Percentiles rank a stretch among this genome's conserved stretches.
Evolutionary conservation across 2,113 vertebrate species (phyloP).

Genomic region (Thomomys bottae): DNA sequence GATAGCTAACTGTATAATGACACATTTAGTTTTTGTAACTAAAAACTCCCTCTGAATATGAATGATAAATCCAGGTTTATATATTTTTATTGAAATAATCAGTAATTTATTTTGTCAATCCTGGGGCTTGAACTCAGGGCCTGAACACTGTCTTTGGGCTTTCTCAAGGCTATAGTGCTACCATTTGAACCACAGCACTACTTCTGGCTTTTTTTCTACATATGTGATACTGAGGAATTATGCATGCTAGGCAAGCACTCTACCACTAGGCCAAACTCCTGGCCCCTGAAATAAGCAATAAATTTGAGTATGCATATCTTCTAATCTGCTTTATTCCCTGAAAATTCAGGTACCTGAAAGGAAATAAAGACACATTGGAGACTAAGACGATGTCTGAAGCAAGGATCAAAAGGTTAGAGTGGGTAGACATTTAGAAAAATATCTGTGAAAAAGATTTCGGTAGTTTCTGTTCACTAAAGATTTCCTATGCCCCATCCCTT

Average conservation of each 20-base stretch:
- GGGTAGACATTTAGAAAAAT: neutral
- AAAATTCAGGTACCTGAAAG: conserved; percentile 6
- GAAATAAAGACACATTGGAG: neutral
- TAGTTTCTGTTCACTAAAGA: neutral
- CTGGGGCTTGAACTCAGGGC: too few relatives aligned
- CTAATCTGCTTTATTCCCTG: neutral
- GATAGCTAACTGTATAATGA: neutral
- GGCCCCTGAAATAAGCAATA: too few relatives aligned
- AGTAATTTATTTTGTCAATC: too few relatives aligned
- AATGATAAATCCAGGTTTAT: conserved; percentile 1
- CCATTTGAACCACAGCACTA: too few relatives aligned
- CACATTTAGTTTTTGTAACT: conserved; percentile 18
- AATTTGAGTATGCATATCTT: neutral
- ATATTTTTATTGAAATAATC: too few relatives aligned
- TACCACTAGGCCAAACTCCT: too few relatives aligned
- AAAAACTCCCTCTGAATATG: neutral
- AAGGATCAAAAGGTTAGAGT: neutral
- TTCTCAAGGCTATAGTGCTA: too few relatives aligned
- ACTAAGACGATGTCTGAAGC: neutral
- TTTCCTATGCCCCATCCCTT: neutral
- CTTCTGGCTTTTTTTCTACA: too few relatives aligned
- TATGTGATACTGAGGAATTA: too few relatives aligned
- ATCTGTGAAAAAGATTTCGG: neutral
- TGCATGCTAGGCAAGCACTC: too few relatives aligned
- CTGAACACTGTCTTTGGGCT: too few relatives aligned